phyloP scores from a whole-genome alignment of 2,888 invertebrate genomes.

The Eilema caniola region DNA sequence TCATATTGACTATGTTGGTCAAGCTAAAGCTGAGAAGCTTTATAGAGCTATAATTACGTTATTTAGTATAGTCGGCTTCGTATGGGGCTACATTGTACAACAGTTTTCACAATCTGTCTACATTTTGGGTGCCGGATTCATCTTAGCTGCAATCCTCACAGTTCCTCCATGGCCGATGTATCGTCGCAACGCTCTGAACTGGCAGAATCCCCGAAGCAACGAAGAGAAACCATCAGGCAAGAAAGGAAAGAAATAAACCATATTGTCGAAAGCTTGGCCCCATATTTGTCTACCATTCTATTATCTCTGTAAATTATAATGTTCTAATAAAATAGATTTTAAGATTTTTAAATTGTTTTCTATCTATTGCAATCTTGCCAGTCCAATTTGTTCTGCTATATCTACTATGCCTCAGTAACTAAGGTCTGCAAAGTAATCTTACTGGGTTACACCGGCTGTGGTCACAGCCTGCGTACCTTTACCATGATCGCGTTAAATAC shows the following conservation, averaged over 20 bases:
- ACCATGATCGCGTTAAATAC: too few species aligned
- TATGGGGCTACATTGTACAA: conserved; percentile 97
- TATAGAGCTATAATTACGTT: conserved; percentile 96
- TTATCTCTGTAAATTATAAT: conserved; percentile 28
- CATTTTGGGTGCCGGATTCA: conserved; percentile 96
- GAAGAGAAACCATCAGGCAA: conserved; percentile 82
- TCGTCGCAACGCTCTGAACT: conserved; percentile 94
- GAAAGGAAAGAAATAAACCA: conserved; percentile 81
- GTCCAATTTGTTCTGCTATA: neutral
- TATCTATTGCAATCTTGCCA: neutral
- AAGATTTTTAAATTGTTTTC: conserved; percentile 35
- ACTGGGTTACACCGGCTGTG: too few species aligned
- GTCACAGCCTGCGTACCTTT: too few species aligned
- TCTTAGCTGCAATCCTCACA: conserved; percentile 94
- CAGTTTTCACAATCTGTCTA: conserved; percentile 98
- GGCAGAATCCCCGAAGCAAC: conserved; percentile 91
- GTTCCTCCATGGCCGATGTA: conserved; percentile 99
- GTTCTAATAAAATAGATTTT: conserved; percentile 58
- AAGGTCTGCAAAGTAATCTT: neutral
- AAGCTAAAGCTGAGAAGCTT: conserved; percentile 95
- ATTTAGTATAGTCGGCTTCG: conserved; percentile 96
- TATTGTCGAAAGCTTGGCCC: conserved; percentile 20
- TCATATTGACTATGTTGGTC: conserved; percentile 94
- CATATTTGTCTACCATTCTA: conserved; percentile 27
- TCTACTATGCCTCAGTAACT: too few species aligned